Evolutionary conservation across 2,888 invertebrate genomes (phyloP), one percentile per base, ranked within the genome.

Genomic region (Harpalus rubripes): DNA sequence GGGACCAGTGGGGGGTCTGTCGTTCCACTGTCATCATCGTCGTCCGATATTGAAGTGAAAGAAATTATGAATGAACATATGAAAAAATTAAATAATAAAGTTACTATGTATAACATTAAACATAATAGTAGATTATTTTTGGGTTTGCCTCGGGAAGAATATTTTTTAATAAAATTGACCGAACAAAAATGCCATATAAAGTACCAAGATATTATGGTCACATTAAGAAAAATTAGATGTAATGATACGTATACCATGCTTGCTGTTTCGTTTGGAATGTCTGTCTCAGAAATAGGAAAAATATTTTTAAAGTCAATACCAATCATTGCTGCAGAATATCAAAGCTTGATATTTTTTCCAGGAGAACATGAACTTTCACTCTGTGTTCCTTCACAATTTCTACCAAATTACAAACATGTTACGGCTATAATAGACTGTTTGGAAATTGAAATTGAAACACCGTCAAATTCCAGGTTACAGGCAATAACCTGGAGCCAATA

Each of bases 391-490:
- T 52, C n/a, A 52, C 52, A 52, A 52, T 52, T 52, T 52, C 52
- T 52, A 12, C 52, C 52, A 3, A 52, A 52, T 52, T 52, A 52
- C n/a, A 52, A 52, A 52, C 8, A 52, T 52, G 52, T 52, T 52
- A 52, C 10, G n/a, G 52, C 52, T 3, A 52, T 52, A 52, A 12
- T 52, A 52, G 52, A 52, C 8, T 52, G 52, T 52, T 52, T 52
- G 8, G n/a, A n/a, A n/a, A n/a, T n/a, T n/a, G 52, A 52, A 52
- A 2, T 52, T n/a, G n/a, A n/a, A n/a, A n/a, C n/a, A 12, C 52
- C 52, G n/a, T 52, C 52, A 52, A 52, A 52, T 52, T 52, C 52
- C n/a, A 52, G 52, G n/a, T 52, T 52, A 52, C 52, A 52, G n/a
- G 52, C 52, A 12, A 52, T 52, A 52, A 52, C 52, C 8, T 52